Conservation (phyloP, 1,140 invertebrate species). For the Lepidurus arcticus region DNA sequence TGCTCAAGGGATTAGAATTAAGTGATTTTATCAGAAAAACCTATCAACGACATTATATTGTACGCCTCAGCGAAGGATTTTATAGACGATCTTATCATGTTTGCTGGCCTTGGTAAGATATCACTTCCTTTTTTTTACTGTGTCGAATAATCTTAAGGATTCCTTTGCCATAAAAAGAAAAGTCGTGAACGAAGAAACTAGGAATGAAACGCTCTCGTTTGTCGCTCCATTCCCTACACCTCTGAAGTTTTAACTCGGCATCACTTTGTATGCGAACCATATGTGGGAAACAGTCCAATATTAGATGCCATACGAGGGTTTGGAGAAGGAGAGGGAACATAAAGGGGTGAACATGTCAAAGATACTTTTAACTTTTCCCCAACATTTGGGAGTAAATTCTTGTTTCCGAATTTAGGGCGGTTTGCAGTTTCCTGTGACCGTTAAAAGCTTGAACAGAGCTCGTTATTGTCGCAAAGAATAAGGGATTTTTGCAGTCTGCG, state of each 20-base stretch:
- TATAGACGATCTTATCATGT: background rate
- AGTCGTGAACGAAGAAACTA: background rate
- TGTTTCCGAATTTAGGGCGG: background rate
- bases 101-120: slow-evolving; percentile 1
- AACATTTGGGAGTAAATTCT: background rate
- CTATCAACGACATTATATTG: background rate
- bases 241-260: background rate
- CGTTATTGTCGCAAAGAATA: background rate
- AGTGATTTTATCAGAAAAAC: background rate
- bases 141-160: background rate
- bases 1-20: background rate
- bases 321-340: background rate
- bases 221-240: background rate
- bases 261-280: background rate
- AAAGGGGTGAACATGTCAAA: slow-evolving; percentile 1
- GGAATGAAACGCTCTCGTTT: slow-evolving; percentile 18
- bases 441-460: slow-evolving; percentile 7
- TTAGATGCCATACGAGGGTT: background rate
- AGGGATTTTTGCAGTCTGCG: slow-evolving; percentile 1
- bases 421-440: background rate
- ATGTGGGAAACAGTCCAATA: background rate
- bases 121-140: background rate
- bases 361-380: background rate
- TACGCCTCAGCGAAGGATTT: background rate
- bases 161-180: background rate